Base-by-base conservation (phyloP, 2,797 vertebrate species). In the Pipistrellus nathusii region DNA sequence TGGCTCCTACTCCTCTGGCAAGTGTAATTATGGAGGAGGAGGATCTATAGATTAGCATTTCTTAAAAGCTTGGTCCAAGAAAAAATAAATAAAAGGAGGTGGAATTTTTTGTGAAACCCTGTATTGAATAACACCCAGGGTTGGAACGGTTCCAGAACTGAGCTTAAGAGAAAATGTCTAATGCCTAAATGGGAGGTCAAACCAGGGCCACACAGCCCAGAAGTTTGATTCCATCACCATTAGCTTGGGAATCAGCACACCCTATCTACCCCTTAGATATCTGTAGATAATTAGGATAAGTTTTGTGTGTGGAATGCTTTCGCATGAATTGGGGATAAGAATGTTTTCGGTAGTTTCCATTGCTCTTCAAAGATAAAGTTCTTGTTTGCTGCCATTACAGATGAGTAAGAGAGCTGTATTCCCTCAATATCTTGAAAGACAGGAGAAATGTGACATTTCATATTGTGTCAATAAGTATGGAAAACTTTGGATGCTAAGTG, bases 11-110 rank as follows among this genome's bases (percentile, higher is more conserved):
- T 97, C 96, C 94, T 96, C 95, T 81, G 7, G 98, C 97, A 98
- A 97, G 97, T 97, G 96, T 97, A 98, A 98, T 98, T 98, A 98
- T 93, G 94, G 97, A 97, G 96, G 97, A 94, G 97, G 93, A 96
- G 96, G 96, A 94, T 96, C 85, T 96, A 94, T 96, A 97, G 96
- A 97, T 97, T 97, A 97, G 96, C 95, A 95, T 96, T 92, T 93
- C 96, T 90, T 64, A 82, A 95, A 96, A 96, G 90, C 95, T 95
- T 95, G 51, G 88, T 96, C 95, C 90, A 96, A 97, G 95, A 89
- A 95, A 95, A 95, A 64, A 85, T 86, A 96, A 93, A 71, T 73
- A 82, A 94, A 96, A 72, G 94, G 93, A 97, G 94, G 48, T 90
- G 72, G 90, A 78, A 59, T 89, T 97, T 71, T 98, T 97, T 97